Evolutionary conservation across 2,113 vertebrate genomes (phyloP).

Genomic region (Leptobrachium ailaonicum): DNA sequence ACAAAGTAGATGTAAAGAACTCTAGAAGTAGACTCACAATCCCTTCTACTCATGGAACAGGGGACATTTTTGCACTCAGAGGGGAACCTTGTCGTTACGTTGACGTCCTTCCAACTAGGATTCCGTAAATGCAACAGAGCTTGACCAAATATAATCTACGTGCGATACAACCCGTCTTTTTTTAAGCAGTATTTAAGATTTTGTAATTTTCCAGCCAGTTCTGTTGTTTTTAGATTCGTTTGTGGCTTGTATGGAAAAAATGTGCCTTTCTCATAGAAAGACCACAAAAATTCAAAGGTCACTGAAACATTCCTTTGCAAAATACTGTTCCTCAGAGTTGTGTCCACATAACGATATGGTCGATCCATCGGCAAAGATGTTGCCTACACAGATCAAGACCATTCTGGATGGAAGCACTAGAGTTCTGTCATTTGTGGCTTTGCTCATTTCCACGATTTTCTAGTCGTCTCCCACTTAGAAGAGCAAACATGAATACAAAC

Average conservation of each 20-base stretch:
- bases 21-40: neutral
- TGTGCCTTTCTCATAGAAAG: conserved; percentile 26
- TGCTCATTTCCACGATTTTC: too few relatives aligned
- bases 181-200: neutral
- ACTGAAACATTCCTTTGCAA: too few relatives aligned
- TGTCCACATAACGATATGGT: too few relatives aligned
- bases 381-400: too few relatives aligned
- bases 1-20: conserved; percentile 69
- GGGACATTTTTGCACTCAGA: conserved; percentile 29
- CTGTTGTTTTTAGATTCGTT: conserved; percentile 11
- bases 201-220: neutral
- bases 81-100: neutral
- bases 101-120: conserved; percentile 20
- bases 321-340: too few relatives aligned
- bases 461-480: too few relatives aligned
- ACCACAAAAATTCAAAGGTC: neutral
- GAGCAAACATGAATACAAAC: too few relatives aligned
- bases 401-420: too few relatives aligned
- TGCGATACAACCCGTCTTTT: conserved; percentile 2
- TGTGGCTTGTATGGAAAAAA: neutral
- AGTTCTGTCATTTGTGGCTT: too few relatives aligned
- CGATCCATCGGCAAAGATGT: too few relatives aligned
- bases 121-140: conserved; percentile 3
- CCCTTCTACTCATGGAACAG: conserved; percentile 31
- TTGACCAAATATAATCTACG: conserved; percentile 27